Percentiles rank a stretch among this genome's conserved stretches.
Evolutionary conservation across 1,140 invertebrate species (phyloP).

Genomic region (Drosophila parabipectinata): DNA sequence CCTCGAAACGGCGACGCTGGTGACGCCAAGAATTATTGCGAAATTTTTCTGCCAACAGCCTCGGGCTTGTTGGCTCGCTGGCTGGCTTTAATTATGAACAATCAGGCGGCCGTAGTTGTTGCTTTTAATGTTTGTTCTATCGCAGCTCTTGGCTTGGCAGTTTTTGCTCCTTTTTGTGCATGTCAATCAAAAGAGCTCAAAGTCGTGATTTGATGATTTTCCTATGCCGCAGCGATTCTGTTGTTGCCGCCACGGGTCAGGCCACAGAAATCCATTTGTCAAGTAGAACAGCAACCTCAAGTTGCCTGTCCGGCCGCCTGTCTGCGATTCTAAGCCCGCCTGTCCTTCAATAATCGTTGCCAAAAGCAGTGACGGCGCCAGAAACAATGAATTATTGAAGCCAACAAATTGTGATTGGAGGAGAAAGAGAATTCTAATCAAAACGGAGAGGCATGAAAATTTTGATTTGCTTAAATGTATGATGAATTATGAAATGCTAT

Average conservation of each 20-base stretch:
- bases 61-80: conserved; percentile 15
- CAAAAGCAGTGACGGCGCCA: conserved; percentile 42
- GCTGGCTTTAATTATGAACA: conserved; percentile 78
- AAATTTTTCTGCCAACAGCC: conserved; percentile 61
- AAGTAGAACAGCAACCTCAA: conserved; percentile 60
- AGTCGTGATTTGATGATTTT: conserved; percentile 82
- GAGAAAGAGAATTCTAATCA: conserved; percentile 52
- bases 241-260: conserved; percentile 31
- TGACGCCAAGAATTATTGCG: conserved; percentile 70
- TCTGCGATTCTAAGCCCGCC: conserved; percentile 42
- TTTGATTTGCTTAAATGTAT: conserved; percentile 30
- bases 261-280: conserved; percentile 70
- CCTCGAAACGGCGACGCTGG: conserved; percentile 34
- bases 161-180: conserved; percentile 60
- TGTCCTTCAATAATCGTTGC: conserved; percentile 56
- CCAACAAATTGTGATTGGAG: conserved; percentile 39
- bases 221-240: conserved; percentile 36
- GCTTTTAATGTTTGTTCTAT: conserved; percentile 32
- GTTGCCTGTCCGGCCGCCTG: conserved; percentile 36
- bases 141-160: conserved; percentile 1
- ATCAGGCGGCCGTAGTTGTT: conserved; percentile 52
- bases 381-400: conserved; percentile 55
- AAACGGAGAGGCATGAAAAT: conserved; percentile 34
- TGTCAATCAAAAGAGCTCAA: conserved; percentile 76
- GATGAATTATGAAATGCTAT: conserved; percentile 15